Conservation (phyloP, 2,113 vertebrate species). For the Sinosuthora webbiana region DNA sequence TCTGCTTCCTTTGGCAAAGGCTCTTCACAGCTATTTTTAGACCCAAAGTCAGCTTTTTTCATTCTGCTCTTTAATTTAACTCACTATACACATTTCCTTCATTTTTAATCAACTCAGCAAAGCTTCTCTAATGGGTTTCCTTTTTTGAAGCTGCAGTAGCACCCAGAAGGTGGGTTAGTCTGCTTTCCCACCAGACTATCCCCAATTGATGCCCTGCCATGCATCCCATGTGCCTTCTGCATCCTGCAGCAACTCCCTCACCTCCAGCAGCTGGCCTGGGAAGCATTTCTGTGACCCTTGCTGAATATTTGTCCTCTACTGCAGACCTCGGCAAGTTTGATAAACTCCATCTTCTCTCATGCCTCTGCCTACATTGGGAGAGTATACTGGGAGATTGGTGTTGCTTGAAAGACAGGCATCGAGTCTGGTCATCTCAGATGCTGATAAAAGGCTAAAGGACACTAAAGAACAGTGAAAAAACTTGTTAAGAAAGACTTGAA, state of each 20-base stretch:
- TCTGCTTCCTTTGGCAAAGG: constrained; percentile 32
- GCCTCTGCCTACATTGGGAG: neutral
- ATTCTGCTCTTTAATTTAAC: neutral
- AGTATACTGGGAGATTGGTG: neutral
- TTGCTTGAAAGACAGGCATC: neutral
- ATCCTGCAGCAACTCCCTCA: neutral
- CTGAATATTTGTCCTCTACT: neutral
- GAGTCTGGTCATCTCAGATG: neutral
- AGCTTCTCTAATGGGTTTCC: neutral
- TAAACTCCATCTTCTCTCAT: neutral
- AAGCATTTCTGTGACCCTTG: neutral
- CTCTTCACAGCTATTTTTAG: neutral
- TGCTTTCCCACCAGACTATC: neutral
- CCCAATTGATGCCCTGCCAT: neutral
- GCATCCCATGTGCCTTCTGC: neutral
- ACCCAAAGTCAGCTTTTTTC: neutral
- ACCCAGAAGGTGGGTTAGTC: neutral
- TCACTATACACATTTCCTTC: neutral
- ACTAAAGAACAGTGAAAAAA: neutral
- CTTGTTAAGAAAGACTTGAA: neutral
- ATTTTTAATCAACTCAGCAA: neutral
- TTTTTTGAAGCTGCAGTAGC: neutral
- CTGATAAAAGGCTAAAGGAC: neutral
- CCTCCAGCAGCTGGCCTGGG: neutral
- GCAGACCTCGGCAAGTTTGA: neutral